phyloP scores from a whole-genome alignment of 2,888 invertebrate genomes.

The Ennomos erosarius region DNA sequence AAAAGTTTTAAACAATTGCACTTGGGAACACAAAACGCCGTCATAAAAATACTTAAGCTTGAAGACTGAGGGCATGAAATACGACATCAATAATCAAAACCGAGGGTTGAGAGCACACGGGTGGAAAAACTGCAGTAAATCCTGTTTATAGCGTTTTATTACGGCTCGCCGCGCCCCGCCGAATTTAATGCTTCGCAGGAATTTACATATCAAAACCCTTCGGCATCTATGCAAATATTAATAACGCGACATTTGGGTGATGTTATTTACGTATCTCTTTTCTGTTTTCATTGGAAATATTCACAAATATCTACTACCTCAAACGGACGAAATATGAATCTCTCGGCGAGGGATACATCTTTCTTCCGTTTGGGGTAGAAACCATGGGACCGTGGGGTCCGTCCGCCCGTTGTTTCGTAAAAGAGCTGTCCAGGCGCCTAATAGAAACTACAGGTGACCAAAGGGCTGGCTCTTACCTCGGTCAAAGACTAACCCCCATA shows the following conservation, averaged over 20 bases:
- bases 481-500: too few relatives aligned
- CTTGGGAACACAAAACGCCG: conserved; percentile 21
- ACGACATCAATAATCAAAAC: conserved; percentile 55
- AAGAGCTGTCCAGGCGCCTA: too few relatives aligned
- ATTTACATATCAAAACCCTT: conserved; percentile 70
- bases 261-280: neutral
- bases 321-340: too few relatives aligned
- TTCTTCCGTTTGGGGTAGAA: too few relatives aligned
- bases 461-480: too few relatives aligned
- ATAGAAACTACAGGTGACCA: too few relatives aligned
- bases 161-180: conserved; percentile 55
- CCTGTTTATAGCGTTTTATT: conserved; percentile 79
- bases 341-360: too few relatives aligned
- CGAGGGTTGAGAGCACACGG: conserved; percentile 46
- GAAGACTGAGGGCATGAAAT: conserved; percentile 37
- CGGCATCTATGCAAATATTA: conserved; percentile 41
- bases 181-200: conserved; percentile 63
- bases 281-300: conserved; percentile 2
- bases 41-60: conserved; percentile 39
- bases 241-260: conserved; percentile 29
- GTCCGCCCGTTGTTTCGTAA: too few relatives aligned
- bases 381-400: too few relatives aligned
- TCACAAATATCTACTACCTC: neutral
- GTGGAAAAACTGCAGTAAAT: conserved; percentile 75
- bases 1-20: conserved; percentile 15